phyloP scores from a whole-genome alignment of 2,113 vertebrate species.

The Salvator merianae region DNA sequence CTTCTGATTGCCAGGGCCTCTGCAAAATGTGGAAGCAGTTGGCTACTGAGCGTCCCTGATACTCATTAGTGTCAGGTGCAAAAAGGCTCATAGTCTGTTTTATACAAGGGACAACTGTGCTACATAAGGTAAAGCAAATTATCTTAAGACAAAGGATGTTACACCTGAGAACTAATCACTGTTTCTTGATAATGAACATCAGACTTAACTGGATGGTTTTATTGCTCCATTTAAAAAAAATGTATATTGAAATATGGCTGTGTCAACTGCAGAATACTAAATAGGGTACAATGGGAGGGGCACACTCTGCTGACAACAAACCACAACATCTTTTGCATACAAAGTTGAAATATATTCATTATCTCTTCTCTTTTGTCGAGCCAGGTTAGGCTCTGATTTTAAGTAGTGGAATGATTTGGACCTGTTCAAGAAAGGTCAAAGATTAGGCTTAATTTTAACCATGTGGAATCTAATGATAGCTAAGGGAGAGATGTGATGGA shows the following conservation, averaged over 20 bases:
- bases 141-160: background rate
- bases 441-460: conserved; percentile 70
- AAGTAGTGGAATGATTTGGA: conserved; percentile 60
- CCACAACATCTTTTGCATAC: background rate
- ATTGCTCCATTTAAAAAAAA: background rate
- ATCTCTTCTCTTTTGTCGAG: conserved; percentile 19
- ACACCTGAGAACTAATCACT: background rate
- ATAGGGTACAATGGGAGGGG: background rate
- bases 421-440: conserved; percentile 57
- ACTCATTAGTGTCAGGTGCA: no score
- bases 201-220: background rate
- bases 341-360: conserved; percentile 35
- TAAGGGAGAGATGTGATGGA: conserved; percentile 60
- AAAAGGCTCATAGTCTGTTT: no score
- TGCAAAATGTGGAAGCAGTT: no score
- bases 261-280: conserved; percentile 15
- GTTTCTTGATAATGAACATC: background rate
- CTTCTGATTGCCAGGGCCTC: no score
- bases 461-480: conserved; percentile 69
- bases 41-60: no score
- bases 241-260: background rate
- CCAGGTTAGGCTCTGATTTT: conserved; percentile 46
- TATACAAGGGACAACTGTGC: no score
- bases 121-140: background rate
- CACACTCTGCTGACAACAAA: conserved; percentile 1